A percentile compares a stretch with the other conserved stretches of the same genome.
These are phyloP conservation scores for Opisthograptis luteolata DNA, from an alignment of 2,888 invertebrate species.

Conservation along the genomic window DNA sequence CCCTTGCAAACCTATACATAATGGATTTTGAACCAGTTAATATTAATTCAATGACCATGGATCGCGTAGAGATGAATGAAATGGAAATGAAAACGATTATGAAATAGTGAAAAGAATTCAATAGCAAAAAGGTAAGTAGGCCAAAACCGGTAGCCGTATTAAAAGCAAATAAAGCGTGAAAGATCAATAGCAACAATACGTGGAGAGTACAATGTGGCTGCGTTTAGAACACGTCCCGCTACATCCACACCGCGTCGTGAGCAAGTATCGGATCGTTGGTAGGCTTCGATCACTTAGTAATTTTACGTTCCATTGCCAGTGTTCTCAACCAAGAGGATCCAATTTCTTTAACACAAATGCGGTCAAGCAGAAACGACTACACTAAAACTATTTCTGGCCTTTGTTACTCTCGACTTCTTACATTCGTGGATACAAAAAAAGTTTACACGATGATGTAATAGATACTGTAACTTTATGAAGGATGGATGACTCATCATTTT, in stretches of 20 bases:
- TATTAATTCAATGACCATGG: background rate
- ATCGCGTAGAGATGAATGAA: constrained; percentile 18
- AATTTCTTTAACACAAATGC: constrained; percentile 72
- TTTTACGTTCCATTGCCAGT: constrained; percentile 77
- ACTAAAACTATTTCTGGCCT: constrained; percentile 65
- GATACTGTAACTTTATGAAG: constrained; percentile 18
- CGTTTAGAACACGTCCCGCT: constrained; percentile 40
- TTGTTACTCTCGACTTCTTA: constrained; percentile 54
- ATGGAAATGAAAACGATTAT: constrained; percentile 24
- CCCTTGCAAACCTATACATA: no score
- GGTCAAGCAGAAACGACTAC: constrained; percentile 71
- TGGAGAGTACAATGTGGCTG: constrained; percentile 51
- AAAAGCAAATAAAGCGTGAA: constrained; percentile 60
- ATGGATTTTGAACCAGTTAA: background rate
- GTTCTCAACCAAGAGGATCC: constrained; percentile 74
- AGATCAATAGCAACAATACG: constrained; percentile 64
- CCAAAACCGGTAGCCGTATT: constrained; percentile 53
- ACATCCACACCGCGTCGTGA: constrained; percentile 31
- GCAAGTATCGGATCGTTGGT: constrained; percentile 47
- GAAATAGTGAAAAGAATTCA: constrained; percentile 20
- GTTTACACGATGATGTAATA: constrained; percentile 18
- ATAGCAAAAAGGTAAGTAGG: constrained; percentile 35
- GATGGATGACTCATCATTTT: constrained; percentile 23
- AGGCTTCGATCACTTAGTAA: constrained; percentile 67
- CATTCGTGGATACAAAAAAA: constrained; percentile 43